A percentile compares a stretch with the other conserved stretches of the same genome.
Evolutionary conservation across 2,888 invertebrate genomes (phyloP).

Genomic region (Mongoloraphidia duomilia): DNA sequence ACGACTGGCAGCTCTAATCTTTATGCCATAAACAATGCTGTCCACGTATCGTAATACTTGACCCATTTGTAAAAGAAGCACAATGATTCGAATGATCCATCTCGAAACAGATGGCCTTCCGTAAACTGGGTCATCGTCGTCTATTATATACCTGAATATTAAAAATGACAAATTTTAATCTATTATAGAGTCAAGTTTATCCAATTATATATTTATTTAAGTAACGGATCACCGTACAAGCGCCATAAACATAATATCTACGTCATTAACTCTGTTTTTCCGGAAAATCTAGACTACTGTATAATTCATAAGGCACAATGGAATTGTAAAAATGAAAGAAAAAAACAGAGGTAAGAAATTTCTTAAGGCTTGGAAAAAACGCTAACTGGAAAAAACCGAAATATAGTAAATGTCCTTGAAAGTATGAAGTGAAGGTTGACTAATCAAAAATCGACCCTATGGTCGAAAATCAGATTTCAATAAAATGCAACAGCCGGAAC

Average conservation of each 20-base stretch:
- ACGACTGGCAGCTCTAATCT: conserved; percentile 25
- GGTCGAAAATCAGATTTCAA: too few species aligned
- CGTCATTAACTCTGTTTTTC: not conserved
- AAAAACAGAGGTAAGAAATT: too few species aligned
- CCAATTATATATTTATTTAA: not conserved
- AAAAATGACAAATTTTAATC: not conserved
- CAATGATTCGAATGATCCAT: conserved; percentile 30
- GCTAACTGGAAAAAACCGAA: too few species aligned
- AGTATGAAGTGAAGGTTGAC: too few species aligned
- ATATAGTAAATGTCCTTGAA: too few species aligned
- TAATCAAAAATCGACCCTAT: too few species aligned
- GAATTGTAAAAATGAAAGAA: too few species aligned
- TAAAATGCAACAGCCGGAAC: too few species aligned
- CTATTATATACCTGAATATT: conserved; percentile 31
- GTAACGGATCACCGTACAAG: not conserved
- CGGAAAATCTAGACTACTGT: too few species aligned
- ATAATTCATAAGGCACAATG: too few species aligned
- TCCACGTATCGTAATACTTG: conserved; percentile 33
- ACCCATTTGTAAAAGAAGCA: conserved; percentile 32
- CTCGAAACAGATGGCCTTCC: conserved; percentile 27
- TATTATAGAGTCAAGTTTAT: conserved; percentile 1
- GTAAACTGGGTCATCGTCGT: conserved; percentile 30
- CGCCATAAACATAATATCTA: not conserved
- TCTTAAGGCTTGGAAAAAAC: too few species aligned
- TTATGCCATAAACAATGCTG: conserved; percentile 28